These are phyloP conservation scores for Lasioglossum malachurum DNA, from an alignment of 2,888 invertebrate species.

Conservation along the genomic window DNA sequence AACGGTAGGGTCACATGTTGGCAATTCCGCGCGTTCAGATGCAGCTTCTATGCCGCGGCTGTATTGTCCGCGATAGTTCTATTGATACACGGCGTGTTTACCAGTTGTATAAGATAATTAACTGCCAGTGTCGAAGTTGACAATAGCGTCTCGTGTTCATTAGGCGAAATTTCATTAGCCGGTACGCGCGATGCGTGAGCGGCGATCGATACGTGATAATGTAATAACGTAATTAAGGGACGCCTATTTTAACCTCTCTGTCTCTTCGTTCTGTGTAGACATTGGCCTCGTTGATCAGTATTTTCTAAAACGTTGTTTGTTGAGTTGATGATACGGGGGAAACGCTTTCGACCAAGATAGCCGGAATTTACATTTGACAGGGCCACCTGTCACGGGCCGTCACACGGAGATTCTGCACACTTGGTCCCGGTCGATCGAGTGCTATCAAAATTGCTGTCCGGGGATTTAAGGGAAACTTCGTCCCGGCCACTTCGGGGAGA, in stretches of 20 bases:
- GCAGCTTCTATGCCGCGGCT: not conserved
- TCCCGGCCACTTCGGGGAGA: not conserved
- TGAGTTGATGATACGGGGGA: too few species aligned
- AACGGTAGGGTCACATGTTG: not conserved
- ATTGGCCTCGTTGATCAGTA: not conserved
- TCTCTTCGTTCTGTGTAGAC: not conserved
- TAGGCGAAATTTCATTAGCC: constrained; percentile 48
- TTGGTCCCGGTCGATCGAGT: not conserved
- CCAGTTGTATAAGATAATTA: constrained; percentile 52
- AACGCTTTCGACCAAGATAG: not conserved
- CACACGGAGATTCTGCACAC: not conserved
- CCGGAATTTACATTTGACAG: not conserved
- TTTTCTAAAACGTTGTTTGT: not conserved
- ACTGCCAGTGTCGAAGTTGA: constrained; percentile 48
- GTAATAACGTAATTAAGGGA: constrained; percentile 9
- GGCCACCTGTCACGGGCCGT: not conserved
- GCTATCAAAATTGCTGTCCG: not conserved
- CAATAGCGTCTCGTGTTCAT: constrained; percentile 39
- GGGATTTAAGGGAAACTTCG: constrained; percentile 8
- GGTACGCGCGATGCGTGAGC: not conserved
- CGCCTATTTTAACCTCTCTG: not conserved
- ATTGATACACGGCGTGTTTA: constrained; percentile 42
- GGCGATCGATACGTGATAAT: constrained; percentile 24
- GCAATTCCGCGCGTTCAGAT: not conserved
- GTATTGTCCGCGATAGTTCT: constrained; percentile 24